Conservation (phyloP, 2,888 invertebrate species). For the Hedychridium roseum region DNA sequence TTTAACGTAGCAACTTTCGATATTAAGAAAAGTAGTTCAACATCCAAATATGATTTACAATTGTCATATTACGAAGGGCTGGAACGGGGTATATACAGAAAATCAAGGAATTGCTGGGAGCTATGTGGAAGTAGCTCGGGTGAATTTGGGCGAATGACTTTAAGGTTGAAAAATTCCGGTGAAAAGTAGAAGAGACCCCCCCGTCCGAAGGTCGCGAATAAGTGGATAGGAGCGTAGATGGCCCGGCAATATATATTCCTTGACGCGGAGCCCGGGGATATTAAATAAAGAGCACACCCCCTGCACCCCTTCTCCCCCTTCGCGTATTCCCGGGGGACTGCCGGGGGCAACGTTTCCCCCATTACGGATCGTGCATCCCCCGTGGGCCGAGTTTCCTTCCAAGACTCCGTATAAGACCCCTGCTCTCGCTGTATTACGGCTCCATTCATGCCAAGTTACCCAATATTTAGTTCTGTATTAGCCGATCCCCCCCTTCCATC, state of each 20-base stretch:
- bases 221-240: conserved; percentile 24
- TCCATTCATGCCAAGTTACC: conserved; percentile 53
- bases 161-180: too few relatives aligned
- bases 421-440: conserved; percentile 43
- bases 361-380: conserved; percentile 39
- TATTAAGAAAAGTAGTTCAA: too few relatives aligned
- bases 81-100: too few relatives aligned
- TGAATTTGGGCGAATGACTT: too few relatives aligned
- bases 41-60: too few relatives aligned
- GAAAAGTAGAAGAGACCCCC: too few relatives aligned
- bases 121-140: too few relatives aligned
- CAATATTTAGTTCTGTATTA: conserved; percentile 49
- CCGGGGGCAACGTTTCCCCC: conserved; percentile 41
- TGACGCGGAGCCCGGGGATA: conserved; percentile 57
- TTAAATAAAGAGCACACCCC: conserved; percentile 60
- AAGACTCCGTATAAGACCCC: conserved; percentile 30
- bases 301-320: too few relatives aligned
- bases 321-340: conserved; percentile 42
- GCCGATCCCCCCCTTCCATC: conserved; percentile 19
- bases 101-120: too few relatives aligned
- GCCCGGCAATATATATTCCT: conserved; percentile 44
- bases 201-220: conserved; percentile 31
- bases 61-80: too few relatives aligned
- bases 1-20: too few relatives aligned
- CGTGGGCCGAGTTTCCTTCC: conserved; percentile 30